Evolutionary conservation across 2,888 invertebrate species (phyloP).

Genomic region (Argyresthia albistria): DNA sequence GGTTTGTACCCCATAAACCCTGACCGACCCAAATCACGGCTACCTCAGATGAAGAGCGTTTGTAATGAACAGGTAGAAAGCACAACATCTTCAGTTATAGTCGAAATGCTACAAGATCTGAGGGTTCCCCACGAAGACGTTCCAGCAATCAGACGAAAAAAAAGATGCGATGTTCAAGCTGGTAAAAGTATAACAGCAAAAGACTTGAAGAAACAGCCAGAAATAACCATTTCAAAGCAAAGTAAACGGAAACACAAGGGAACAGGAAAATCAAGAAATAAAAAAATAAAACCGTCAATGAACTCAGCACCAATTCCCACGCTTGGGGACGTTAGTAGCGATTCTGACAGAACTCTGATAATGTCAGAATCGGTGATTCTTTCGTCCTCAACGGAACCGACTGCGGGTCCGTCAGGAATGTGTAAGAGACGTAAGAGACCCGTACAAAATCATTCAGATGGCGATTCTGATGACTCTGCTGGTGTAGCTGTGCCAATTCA

Average conservation of each 20-base stretch:
- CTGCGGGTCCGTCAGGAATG: neutral
- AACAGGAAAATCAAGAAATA: neutral
- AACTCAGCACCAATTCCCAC: neutral
- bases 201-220: neutral
- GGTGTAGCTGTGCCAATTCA: neutral
- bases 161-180: neutral
- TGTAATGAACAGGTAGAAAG: conserved; percentile 2
- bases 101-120: conserved; percentile 9
- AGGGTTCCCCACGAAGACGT: conserved; percentile 1
- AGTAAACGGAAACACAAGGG: neutral
- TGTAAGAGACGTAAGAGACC: neutral
- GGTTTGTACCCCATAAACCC: conserved; percentile 8
- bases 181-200: neutral
- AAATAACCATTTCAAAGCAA: neutral
- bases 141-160: conserved; percentile 4
- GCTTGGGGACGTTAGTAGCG: neutral
- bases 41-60: neutral
- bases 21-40: conserved; percentile 10
- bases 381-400: neutral
- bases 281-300: neutral
- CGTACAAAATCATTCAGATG: neutral
- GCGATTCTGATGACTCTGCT: neutral
- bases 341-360: neutral
- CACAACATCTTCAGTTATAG: conserved; percentile 6
- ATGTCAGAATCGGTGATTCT: neutral